A percentile compares a stretch with the other conserved stretches of the same genome.
phyloP scores from a whole-genome alignment of 2,113 vertebrate genomes.

The Stigmatopora argus region DNA sequence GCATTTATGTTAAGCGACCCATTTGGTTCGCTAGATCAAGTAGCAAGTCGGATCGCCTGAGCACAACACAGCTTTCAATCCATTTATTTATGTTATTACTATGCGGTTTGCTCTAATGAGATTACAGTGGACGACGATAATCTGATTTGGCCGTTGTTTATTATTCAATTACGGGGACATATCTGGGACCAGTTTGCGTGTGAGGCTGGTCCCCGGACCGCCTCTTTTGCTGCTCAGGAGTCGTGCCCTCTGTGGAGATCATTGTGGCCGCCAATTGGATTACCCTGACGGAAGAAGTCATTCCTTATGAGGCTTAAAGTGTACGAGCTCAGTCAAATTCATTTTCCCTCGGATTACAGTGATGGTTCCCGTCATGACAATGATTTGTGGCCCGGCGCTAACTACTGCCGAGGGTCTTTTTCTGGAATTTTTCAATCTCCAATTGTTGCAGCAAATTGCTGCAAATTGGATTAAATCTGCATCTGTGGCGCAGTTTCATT shows the following conservation, averaged over 20 bases:
- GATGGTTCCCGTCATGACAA: constrained; percentile 65
- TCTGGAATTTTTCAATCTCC: constrained; percentile 21
- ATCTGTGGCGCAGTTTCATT: constrained; percentile 35
- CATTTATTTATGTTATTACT: constrained; percentile 67
- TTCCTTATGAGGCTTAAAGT: constrained; percentile 62
- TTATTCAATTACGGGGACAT: constrained; percentile 64
- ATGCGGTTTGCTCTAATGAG: constrained; percentile 60
- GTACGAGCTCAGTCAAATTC: constrained; percentile 71
- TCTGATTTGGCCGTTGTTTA: constrained; percentile 68
- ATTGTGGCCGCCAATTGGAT: constrained; percentile 63
- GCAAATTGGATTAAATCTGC: constrained; percentile 50
- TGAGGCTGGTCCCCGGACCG: constrained; percentile 10
- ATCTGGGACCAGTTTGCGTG: constrained; percentile 45
- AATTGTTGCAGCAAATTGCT: constrained; percentile 31
- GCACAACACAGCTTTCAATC: constrained; percentile 65
- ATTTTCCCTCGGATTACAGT: constrained; percentile 68
- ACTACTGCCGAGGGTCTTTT: constrained; percentile 9
- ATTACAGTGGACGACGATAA: constrained; percentile 65
- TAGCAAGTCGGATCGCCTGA: constrained; percentile 22
- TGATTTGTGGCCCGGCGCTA: constrained; percentile 53
- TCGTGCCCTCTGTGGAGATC: constrained; percentile 54
- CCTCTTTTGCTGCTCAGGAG: constrained; percentile 58
- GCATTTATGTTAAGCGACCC: background rate
- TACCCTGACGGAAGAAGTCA: constrained; percentile 61
- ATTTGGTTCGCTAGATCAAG: background rate